These are phyloP conservation scores for Pheosia gnoma DNA, from an alignment of 2,888 invertebrate species.

Conservation along the genomic window DNA sequence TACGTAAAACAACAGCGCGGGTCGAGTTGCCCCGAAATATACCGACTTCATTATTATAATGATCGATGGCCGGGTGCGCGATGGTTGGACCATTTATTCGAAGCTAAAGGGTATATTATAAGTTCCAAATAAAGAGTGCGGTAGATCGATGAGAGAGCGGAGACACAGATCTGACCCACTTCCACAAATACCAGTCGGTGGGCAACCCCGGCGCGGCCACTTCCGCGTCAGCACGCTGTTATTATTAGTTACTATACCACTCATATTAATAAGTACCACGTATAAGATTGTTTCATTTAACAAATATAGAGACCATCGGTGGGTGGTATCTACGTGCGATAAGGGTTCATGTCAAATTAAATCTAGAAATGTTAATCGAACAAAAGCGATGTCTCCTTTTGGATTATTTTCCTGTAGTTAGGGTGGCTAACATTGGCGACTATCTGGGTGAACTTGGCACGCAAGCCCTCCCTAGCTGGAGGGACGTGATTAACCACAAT, in stretches of 20 bases:
- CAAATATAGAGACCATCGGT: background rate
- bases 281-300: background rate
- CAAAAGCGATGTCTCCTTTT: too few species aligned
- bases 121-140: background rate
- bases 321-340: background rate
- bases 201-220: slow-evolving; percentile 8
- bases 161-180: slow-evolving; percentile 13
- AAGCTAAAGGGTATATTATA: background rate
- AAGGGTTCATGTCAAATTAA: background rate
- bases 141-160: slow-evolving; percentile 2
- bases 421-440: too few species aligned
- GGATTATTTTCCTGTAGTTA: too few species aligned
- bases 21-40: background rate
- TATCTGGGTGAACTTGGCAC: too few species aligned
- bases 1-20: slow-evolving; percentile 19
- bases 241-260: slow-evolving; percentile 15
- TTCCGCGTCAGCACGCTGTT: slow-evolving; percentile 23
- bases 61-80: background rate
- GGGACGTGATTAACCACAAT: too few species aligned
- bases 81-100: slow-evolving; percentile 3
- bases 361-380: background rate
- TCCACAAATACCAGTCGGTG: slow-evolving; percentile 20
- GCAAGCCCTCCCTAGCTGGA: too few species aligned
- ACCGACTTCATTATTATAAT: slow-evolving; percentile 8
- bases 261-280: slow-evolving; percentile 6